Base-by-base conservation (phyloP, 2,888 invertebrate genomes). In the Pyrgus malvae region DNA sequence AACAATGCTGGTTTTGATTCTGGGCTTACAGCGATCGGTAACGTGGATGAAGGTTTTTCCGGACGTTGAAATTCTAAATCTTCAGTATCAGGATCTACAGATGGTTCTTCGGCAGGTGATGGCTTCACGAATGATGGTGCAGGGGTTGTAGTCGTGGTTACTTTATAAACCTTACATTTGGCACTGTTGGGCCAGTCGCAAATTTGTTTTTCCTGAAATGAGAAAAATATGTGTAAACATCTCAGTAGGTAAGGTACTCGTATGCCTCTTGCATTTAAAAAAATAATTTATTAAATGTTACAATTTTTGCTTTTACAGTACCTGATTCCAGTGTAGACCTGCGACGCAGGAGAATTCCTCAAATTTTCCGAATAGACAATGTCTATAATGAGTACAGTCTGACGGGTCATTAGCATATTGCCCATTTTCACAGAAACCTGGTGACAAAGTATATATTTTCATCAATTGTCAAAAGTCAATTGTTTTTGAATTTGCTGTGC, bases 291-390 rank as follows among this genome's bases (percentile, higher is more conserved):
- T n/a, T n/a, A n/a, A n/a, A n/a, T n/a, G n/a, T n/a, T n/a, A n/a
- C n/a, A n/a, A n/a, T n/a, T n/a, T n/a, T n/a, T n/a, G n/a, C n/a
- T n/a, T n/a, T n/a, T n/a, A n/a, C 44, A 2, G n/a, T 46, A 93
- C 93, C 72, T 91, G 90, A 74, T 94, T 95, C 93, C 95, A 96
- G 64, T 95, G 93, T 25, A 96, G 82, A 9, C 95, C 95, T 6
- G 92, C 90, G 33, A 93, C 92, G 75, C 97, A 97, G 9, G 92
- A 83, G 65, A 93, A 94, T 12, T 92, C 91, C 72, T 95, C 93
- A 56, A 93, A 93, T 67, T 94, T 93, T 25, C 95, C 95, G 92
- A 96, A 96, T 12, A 96, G 83, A 66, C 97, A 97, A 59, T 94
- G 93, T 58, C 93, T 89, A 72, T 96, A 97, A 49, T 93, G 92